phyloP scores from a whole-genome alignment of 35 echinoderm and acorn worm genomes.

The Nesometra sesokonis region DNA sequence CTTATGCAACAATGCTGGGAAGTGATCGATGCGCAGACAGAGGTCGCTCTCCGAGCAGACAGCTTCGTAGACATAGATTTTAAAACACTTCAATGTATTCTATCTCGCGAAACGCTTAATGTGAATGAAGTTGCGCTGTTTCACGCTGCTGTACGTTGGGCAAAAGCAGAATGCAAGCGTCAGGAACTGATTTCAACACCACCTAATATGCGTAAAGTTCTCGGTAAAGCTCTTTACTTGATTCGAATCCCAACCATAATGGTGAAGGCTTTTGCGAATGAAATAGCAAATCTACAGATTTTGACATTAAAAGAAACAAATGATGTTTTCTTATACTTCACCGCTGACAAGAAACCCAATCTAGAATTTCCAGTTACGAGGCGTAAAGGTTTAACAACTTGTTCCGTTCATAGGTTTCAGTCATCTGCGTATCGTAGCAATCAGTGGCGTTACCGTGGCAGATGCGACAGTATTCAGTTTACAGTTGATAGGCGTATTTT shows the following conservation, averaged over 20 bases:
- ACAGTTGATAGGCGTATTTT: conserved; percentile 94
- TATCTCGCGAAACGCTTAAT: conserved; percentile 87
- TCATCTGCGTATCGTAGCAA: conserved; percentile 93
- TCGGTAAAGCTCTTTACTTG: conserved; percentile 74
- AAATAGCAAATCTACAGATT: conserved; percentile 58
- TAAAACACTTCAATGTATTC: conserved; percentile 61
- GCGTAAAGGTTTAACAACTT: conserved; percentile 64
- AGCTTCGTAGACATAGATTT: conserved; percentile 90
- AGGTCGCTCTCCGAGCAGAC: conserved; percentile 79
- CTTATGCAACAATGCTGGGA: conserved; percentile 95
- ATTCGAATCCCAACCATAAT: conserved; percentile 84
- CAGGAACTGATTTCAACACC: conserved; percentile 51
- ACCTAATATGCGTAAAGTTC: conserved; percentile 69
- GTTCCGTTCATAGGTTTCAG: conserved; percentile 88
- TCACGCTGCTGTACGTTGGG: conserved; percentile 65
- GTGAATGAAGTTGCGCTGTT: conserved; percentile 94
- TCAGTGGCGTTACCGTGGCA: conserved; percentile 93
- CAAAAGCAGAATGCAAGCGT: conserved; percentile 71
- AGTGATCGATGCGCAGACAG: conserved; percentile 94
- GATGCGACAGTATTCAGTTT: conserved; percentile 98
- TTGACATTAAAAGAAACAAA: conserved; percentile 90
- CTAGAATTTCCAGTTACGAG: conserved; percentile 55
- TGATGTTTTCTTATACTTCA: conserved; percentile 81
- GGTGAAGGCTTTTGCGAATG: conserved; percentile 88
- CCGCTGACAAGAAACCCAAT: conserved; percentile 72